Evolutionary conservation across 2,797 vertebrate genomes (phyloP).

Genomic region (Hyperoplus immaculatus): DNA sequence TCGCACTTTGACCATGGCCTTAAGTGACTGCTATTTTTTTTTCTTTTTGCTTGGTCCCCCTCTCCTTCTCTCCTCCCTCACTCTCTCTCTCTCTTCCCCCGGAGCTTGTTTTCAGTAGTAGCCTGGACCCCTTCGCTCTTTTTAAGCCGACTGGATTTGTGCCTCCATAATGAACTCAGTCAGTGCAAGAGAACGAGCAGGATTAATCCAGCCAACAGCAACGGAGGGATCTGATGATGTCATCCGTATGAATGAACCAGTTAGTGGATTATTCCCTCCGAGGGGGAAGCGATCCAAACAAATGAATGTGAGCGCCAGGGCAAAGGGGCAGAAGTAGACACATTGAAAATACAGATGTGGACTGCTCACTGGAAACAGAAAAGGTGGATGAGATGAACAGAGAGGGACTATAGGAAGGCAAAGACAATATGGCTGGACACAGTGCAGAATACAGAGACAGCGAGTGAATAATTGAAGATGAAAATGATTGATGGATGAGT

Average conservation of each 20-base stretch:
- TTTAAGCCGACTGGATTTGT: slow-evolving; percentile 83
- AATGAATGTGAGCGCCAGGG: slow-evolving; percentile 76
- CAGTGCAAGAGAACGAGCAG: slow-evolving; percentile 86
- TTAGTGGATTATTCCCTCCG: slow-evolving; percentile 85
- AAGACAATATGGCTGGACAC: slow-evolving; percentile 37
- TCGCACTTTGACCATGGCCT: slow-evolving; percentile 59
- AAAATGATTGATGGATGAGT: slow-evolving; percentile 77
- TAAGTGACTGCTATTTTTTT: slow-evolving; percentile 60
- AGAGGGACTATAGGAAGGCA: slow-evolving; percentile 17
- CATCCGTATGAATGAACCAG: slow-evolving; percentile 88
- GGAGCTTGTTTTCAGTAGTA: slow-evolving; percentile 60
- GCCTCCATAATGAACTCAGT: slow-evolving; percentile 85
- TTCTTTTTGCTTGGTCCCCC: not conserved
- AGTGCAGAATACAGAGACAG: slow-evolving; percentile 51
- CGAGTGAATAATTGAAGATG: slow-evolving; percentile 61
- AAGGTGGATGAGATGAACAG: slow-evolving; percentile 46
- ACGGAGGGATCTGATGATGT: slow-evolving; percentile 88
- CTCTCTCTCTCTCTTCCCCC: slow-evolving; percentile 56
- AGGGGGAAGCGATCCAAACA: slow-evolving; percentile 85
- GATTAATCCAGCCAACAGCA: slow-evolving; percentile 88
- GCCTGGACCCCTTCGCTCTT: slow-evolving; percentile 70
- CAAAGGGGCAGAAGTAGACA: slow-evolving; percentile 57
- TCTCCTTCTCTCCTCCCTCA: slow-evolving; percentile 41
- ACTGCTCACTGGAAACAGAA: slow-evolving; percentile 36
- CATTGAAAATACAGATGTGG: slow-evolving; percentile 51